Base-by-base conservation (phyloP, 2,113 vertebrate species). In the Phylloscopus trochiloides region DNA sequence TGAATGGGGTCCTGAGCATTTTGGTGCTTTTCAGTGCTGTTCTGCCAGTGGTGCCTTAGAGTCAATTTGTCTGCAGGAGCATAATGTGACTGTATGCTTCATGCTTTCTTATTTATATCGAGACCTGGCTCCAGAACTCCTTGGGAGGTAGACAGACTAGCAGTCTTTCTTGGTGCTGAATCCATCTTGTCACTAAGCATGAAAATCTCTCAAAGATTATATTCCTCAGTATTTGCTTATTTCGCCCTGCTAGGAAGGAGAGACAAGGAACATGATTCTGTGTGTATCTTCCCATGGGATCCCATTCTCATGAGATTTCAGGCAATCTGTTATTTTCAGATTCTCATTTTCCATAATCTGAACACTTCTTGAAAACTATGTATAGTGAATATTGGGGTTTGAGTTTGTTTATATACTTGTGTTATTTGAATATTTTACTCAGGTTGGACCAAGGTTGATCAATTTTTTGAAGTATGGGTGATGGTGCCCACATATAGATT, bases 301-400 rank as follows among this genome's bases (percentile, higher is more conserved):
- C 14, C 40, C 40, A 40, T 40, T 40, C 40, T 13, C 40, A 40
- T 40, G 40, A 5, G 40, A 40, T 14, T 40, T 40, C 40, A 40
- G 40, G 40, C 4, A 20, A 38, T 38, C 7, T 50, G n/a, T 55
- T 59, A 25, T 42, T 32, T 75, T 52, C 4, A 29, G 58, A 81
- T 55, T 78, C 7, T 5, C 3, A 29, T 63, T 78, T 82, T 59
- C 10, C 7, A 32, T 55, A 28, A 28, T 31, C 2, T 9, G 31
- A 73, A n/a, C 12, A 43, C 3, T 21, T 77, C 61, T 51, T 91
- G 12, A 70, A 86, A 80, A 57, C 21, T 26, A 13, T 16, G 6
- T 8, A 45, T 74, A 52, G 3, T 29, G 5, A 62, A 70, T 57
- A 50, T 21, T 1, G 0, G 10, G 1, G 9, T 57, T 85, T 48